phyloP scores from a whole-genome alignment of 2,113 vertebrate genomes.

The Hippoglossus stenolepis region DNA sequence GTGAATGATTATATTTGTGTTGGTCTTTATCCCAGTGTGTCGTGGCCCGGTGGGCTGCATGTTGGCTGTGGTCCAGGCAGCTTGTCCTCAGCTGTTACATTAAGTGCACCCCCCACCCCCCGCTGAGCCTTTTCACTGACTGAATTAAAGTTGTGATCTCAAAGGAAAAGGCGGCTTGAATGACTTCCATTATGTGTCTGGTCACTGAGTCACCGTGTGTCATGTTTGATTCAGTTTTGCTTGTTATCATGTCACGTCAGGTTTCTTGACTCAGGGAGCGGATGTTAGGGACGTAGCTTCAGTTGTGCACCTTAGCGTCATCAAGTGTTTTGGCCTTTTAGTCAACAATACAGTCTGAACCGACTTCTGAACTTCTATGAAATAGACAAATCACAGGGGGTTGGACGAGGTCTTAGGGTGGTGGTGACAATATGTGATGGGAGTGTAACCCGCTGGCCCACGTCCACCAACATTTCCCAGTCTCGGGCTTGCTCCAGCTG shows the following conservation, averaged over 20 bases:
- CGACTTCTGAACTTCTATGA: no score
- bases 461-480: no score
- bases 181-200: background rate
- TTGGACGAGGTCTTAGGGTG: no score
- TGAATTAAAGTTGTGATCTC: conserved; percentile 2
- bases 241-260: background rate
- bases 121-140: background rate
- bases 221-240: background rate
- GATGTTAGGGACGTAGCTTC: no score
- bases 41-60: conserved; percentile 3
- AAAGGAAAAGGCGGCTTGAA: background rate
- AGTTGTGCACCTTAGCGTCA: no score
- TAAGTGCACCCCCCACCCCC: background rate
- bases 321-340: no score
- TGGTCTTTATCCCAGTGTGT: conserved; percentile 1
- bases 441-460: no score
- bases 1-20: conserved; percentile 1
- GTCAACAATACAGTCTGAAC: no score
- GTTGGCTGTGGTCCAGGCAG: conserved; percentile 25
- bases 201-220: background rate
- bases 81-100: conserved; percentile 20
- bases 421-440: no score
- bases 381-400: no score
- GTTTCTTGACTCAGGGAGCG: background rate
- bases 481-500: no score